Conservation (phyloP, 2,797 vertebrate species). For the Melanotaenia trifasciata region DNA sequence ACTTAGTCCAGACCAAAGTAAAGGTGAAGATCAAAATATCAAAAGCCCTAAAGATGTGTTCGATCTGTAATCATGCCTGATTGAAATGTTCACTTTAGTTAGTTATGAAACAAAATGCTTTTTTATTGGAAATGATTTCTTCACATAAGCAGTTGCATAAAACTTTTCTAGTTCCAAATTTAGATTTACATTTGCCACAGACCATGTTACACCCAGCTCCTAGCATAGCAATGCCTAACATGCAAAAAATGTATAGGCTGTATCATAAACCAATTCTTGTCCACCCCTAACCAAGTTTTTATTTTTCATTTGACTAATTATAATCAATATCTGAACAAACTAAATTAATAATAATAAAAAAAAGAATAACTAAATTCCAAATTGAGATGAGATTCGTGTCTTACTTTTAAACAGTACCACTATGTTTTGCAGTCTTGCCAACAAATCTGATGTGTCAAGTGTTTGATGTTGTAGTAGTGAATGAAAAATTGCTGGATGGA, state of each 20-base stretch:
- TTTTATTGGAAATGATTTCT: background rate
- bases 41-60: conserved; percentile 35
- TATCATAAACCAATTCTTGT: background rate
- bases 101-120: conserved; percentile 25
- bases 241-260: background rate
- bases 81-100: conserved; percentile 9
- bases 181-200: background rate
- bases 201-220: background rate
- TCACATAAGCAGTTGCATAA: background rate
- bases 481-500: background rate
- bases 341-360: background rate
- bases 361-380: background rate
- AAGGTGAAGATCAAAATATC: conserved; percentile 38
- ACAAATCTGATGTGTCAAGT: background rate
- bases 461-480: background rate
- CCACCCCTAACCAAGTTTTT: background rate
- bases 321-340: background rate
- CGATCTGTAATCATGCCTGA: conserved; percentile 11
- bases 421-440: background rate
- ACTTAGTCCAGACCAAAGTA: conserved; percentile 43
- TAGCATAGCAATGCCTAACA: background rate
- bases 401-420: background rate
- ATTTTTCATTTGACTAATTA: background rate
- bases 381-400: background rate
- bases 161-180: background rate